phyloP scores from a whole-genome alignment of 2,888 invertebrate species.

The Cosmorhoe ocellata region DNA sequence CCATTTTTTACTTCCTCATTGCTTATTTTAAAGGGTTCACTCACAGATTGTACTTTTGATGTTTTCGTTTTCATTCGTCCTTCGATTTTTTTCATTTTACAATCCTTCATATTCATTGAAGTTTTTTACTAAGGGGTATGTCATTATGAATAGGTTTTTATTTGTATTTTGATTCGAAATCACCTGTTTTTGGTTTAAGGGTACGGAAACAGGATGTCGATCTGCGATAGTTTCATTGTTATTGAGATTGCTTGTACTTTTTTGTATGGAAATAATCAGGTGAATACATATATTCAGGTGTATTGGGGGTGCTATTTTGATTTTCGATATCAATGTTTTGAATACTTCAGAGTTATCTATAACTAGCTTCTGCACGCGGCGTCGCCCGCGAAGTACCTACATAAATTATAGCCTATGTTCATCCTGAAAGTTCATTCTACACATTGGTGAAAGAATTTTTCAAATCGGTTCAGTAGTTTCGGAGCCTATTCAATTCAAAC shows the following conservation, averaged over 20 bases:
- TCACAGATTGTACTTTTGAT: constrained; percentile 22
- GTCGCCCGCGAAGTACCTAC: no score
- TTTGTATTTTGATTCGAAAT: constrained; percentile 44
- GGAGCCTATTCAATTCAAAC: no score
- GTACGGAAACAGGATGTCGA: constrained; percentile 70
- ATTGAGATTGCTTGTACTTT: constrained; percentile 37
- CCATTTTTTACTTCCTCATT: constrained; percentile 28
- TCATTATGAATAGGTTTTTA: constrained; percentile 57
- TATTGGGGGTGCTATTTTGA: constrained; percentile 1
- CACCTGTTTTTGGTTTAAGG: constrained; percentile 60
- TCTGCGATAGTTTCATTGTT: constrained; percentile 45
- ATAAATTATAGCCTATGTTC: no score
- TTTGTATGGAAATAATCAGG: constrained; percentile 25
- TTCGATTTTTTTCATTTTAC: constrained; percentile 43
- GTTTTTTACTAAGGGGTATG: constrained; percentile 61
- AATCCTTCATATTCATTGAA: constrained; percentile 43
- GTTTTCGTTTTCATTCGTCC: constrained; percentile 56
- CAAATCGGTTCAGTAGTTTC: no score
- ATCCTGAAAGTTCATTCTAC: no score
- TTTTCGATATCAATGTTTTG: constrained; percentile 5
- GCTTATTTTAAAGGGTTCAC: constrained; percentile 34
- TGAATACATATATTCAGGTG: constrained; percentile 19
- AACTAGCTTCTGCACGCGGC: not conserved
- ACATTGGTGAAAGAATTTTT: no score
- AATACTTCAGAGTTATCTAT: not conserved